A percentile compares a stretch with the other conserved stretches of the same genome.
Conservation (phyloP, 64 coral and sea anemone species). For the Dendronephthya gigantea region DNA sequence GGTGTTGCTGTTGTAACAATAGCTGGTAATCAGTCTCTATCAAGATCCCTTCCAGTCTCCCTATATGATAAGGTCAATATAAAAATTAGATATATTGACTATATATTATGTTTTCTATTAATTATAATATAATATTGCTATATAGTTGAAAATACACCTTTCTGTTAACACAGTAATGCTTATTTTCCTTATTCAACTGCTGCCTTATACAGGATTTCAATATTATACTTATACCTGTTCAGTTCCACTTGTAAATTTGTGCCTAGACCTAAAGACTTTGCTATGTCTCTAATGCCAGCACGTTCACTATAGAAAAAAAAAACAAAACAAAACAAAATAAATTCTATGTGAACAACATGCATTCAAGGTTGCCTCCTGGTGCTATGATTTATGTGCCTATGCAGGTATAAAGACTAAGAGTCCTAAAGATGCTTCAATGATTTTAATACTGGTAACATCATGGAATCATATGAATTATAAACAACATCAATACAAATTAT, state of each 20-base stretch:
- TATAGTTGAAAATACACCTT: not conserved
- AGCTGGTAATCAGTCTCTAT: not conserved
- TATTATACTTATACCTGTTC: not conserved
- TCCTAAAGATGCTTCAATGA: too few relatives aligned
- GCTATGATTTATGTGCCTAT: too few relatives aligned
- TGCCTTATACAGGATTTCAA: not conserved
- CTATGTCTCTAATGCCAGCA: not conserved
- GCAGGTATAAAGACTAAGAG: too few relatives aligned
- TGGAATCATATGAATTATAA: too few relatives aligned
- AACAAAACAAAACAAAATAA: not conserved
- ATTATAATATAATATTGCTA: not conserved
- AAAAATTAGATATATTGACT: not conserved
- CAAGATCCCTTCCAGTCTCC: not conserved
- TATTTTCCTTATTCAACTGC: too few relatives aligned
- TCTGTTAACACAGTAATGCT: not conserved
- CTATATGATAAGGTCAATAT: not conserved
- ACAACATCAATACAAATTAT: too few relatives aligned
- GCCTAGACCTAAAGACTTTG: not conserved
- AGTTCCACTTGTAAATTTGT: not conserved
- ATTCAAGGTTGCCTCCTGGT: not conserved
- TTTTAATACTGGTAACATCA: too few relatives aligned
- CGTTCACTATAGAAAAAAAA: not conserved
- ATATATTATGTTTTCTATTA: not conserved
- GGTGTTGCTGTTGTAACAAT: not conserved
- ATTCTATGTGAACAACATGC: not conserved